Conservation (phyloP, 2,888 invertebrate species). For the Pyrrhia umbra region DNA sequence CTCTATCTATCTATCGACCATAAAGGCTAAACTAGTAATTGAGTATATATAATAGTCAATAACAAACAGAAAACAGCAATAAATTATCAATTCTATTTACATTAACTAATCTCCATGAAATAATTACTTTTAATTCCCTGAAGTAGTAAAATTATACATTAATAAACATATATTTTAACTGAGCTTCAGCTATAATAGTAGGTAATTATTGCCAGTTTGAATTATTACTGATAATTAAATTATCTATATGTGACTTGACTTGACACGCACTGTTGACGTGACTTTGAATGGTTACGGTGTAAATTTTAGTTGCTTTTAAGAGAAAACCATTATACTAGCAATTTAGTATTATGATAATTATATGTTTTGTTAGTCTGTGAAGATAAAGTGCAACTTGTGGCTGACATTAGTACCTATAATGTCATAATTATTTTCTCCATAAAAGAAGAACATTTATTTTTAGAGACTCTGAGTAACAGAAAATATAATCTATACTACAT, state of each 20-base stretch:
- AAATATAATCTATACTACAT: too few relatives aligned
- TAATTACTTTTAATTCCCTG: slow-evolving; percentile 15
- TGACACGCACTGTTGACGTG: slow-evolving; percentile 15
- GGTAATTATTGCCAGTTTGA: not conserved
- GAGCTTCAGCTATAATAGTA: slow-evolving; percentile 6
- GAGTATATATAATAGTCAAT: not conserved
- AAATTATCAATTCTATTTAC: not conserved
- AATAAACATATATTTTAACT: not conserved
- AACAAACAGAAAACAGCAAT: not conserved
- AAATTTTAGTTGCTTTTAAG: not conserved
- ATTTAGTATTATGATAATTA: not conserved
- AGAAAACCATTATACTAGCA: not conserved
- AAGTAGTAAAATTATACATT: slow-evolving; percentile 12
- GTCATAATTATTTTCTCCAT: too few relatives aligned
- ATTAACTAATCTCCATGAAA: not conserved
- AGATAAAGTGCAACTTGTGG: too few relatives aligned
- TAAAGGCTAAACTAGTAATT: too few relatives aligned
- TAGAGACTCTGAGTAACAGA: too few relatives aligned
- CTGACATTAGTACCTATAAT: too few relatives aligned
- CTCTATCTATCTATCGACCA: too few relatives aligned
- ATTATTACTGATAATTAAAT: slow-evolving; percentile 4
- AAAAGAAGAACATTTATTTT: too few relatives aligned
- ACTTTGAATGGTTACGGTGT: not conserved
- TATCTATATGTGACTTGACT: slow-evolving; percentile 27
- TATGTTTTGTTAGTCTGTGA: not conserved